phyloP scores from a whole-genome alignment of 2,888 invertebrate species.

The Daptonema setosum region DNA sequence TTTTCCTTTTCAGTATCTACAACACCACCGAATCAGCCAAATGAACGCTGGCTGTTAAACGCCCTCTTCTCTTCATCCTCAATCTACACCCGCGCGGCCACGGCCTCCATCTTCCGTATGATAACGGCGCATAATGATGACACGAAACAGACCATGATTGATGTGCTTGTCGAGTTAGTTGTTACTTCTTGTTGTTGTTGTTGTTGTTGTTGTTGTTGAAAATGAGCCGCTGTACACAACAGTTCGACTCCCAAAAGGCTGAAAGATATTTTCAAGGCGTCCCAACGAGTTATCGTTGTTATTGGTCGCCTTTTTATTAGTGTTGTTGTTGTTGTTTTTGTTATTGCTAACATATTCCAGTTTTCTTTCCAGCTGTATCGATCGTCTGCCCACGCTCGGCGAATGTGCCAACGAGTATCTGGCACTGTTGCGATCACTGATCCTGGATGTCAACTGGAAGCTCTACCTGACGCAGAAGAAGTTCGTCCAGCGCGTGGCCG shows the following conservation, averaged over 20 bases:
- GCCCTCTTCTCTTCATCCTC: constrained; percentile 56
- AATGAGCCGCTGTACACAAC: too few relatives aligned
- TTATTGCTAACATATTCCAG: not conserved
- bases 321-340: not conserved
- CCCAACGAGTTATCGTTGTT: too few relatives aligned
- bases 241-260: too few relatives aligned
- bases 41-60: not conserved
- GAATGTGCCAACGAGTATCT: constrained; percentile 79
- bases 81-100: constrained; percentile 61
- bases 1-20: too few relatives aligned
- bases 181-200: not conserved
- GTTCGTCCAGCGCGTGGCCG: constrained; percentile 58
- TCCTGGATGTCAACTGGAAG: constrained; percentile 69
- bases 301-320: too few relatives aligned
- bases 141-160: not conserved
- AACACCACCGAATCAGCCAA: too few relatives aligned
- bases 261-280: too few relatives aligned
- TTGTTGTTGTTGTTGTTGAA: not conserved
- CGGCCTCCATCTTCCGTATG: constrained; percentile 36
- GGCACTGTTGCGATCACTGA: constrained; percentile 58
- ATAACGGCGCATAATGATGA: not conserved
- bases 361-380: constrained; percentile 34
- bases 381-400: constrained; percentile 61
- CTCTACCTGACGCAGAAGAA: constrained; percentile 72
- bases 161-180: not conserved